A percentile compares a stretch with the other conserved stretches of the same genome.
phyloP scores from a whole-genome alignment of 2,797 vertebrate genomes.

The Holocentrus rufus region DNA sequence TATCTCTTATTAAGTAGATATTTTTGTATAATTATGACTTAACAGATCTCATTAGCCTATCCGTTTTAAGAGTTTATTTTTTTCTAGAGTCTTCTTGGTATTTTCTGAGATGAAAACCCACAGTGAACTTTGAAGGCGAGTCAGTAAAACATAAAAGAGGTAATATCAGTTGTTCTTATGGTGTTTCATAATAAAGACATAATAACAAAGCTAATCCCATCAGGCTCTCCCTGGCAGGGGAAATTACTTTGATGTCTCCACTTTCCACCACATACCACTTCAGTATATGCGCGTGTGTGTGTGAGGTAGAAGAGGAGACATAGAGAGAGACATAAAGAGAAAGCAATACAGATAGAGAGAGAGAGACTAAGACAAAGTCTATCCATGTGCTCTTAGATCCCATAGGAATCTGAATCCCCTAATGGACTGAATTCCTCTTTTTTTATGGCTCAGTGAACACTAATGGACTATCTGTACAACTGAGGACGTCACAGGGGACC shows the following conservation, averaged over 20 bases:
- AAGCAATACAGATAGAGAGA: slow-evolving; percentile 10
- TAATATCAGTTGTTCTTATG: slow-evolving; percentile 12
- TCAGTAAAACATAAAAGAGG: not conserved
- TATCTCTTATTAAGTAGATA: not conserved
- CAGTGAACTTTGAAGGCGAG: not conserved
- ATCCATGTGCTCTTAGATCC: slow-evolving; percentile 55
- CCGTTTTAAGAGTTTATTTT: not conserved
- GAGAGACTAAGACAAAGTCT: slow-evolving; percentile 10
- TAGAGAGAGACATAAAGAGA: slow-evolving; percentile 9
- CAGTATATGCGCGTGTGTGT: slow-evolving; percentile 3
- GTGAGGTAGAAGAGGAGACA: slow-evolving; percentile 3
- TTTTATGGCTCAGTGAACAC: slow-evolving; percentile 64
- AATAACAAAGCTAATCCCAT: slow-evolving; percentile 15
- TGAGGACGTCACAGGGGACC: slow-evolving; percentile 58
- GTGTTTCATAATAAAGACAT: slow-evolving; percentile 23
- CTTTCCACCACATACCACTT: not conserved
- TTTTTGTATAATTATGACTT: not conserved
- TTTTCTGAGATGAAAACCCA: slow-evolving; percentile 6
- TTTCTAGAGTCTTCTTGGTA: not conserved
- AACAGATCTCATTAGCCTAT: not conserved
- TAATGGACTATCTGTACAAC: slow-evolving; percentile 55
- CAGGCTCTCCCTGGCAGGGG: slow-evolving; percentile 18
- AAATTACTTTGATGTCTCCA: slow-evolving; percentile 23
- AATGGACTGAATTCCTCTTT: slow-evolving; percentile 56
- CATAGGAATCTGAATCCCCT: slow-evolving; percentile 68